Evolutionary conservation across 2,113 vertebrate species (phyloP), one percentile per base, ranked within the genome.

Genomic region (Perca fluviatilis): DNA sequence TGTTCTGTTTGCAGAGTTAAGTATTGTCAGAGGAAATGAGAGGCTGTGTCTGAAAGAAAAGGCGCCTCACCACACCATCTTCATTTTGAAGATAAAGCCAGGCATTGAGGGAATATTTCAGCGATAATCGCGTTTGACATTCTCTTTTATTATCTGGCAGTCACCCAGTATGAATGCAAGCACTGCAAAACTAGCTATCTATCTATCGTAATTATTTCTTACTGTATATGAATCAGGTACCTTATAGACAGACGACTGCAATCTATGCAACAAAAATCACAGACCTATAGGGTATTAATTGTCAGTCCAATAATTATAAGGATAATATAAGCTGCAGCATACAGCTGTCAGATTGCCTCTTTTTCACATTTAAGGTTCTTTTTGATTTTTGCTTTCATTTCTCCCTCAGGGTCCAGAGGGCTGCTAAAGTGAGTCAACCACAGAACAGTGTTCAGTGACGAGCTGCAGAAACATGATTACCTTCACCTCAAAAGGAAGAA

Each of bases 391-490:
- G 76, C 90, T 91, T 90, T 89, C 76, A 77, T 91, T 91, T 84
- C 80, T 86, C 87, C 88, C 91, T 74, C 80, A 69, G 81, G 90
- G 82, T 90, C 85, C 80, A 69, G 76, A 75, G 88, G 84, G 77
- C 90, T 87, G 89, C 86, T 76, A 82, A 83, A 91, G 79, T 58
- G 46, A 89, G 77, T 91, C 84, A 84, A 83, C 78, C 82, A 86
- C 91, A 80, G 84, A 80, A 85, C 83, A 85, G 83, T 74, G 65
- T 88, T 90, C 89, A 66, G 85, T 83, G 88, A 91, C 80, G 83
- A 88, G 84, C 93, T 91, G 86, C 88, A 91, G 90, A 87, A 89
- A 90, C 84, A 88, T 87, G 91, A 93, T 93, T 93, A 94, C 90
- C 88, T 87, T 83, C 70, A 62, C 78, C 83, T 91, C 87, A 78